Base-by-base conservation (phyloP, 2,113 vertebrate species). In the Aptenodytes forsteri region DNA sequence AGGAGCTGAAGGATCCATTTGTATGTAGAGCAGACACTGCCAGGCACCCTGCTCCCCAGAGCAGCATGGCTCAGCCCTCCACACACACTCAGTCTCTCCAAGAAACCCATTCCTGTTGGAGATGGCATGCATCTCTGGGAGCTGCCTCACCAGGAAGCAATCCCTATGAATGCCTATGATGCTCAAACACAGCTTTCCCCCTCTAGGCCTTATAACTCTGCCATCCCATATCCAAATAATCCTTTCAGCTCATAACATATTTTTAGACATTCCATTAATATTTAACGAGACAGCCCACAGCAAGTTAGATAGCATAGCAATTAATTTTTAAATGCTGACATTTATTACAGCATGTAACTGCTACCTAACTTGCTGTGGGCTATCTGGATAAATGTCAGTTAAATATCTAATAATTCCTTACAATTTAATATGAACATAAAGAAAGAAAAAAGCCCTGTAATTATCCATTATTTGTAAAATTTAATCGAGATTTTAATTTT, bases 251-350 rank as follows among this genome's bases (percentile, higher is more conserved):
- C 92, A 50, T 77, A 96, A 87, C 95, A 78, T 97, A 95, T 97
- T 95, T 96, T 94, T 81, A 97, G 96, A 89, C 95, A 95, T 91
- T 2, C 90, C 90, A 96, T 98, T 97, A 97, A 97, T 98, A 98
- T 98, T 97, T 97, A 97, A 98, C 47, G 56, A 98, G 97, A 81
- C 97, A 97, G 97, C 97, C 97, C 96, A 95, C 97, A 97, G 97
- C 97, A 98, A 98, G 96, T 96, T 96, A 97, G 97, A 98, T 97
- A 97, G 96, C 96, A 94, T 20, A 96, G 97, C 97, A 98, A 98
- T 98, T 98, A 98, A 97, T 98, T 98, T 97, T 96, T 97, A 98
- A 98, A 96, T 95, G 97, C 95, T 96, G 97, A 98, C 97, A 98
- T 98, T 98, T 98, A 98, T 97, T 97, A 97, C 94, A 96, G 93